A percentile compares a stretch with the other conserved stretches of the same genome.
Evolutionary conservation across 2,888 invertebrate genomes (phyloP).

Genomic region (Charanyca ferruginea): DNA sequence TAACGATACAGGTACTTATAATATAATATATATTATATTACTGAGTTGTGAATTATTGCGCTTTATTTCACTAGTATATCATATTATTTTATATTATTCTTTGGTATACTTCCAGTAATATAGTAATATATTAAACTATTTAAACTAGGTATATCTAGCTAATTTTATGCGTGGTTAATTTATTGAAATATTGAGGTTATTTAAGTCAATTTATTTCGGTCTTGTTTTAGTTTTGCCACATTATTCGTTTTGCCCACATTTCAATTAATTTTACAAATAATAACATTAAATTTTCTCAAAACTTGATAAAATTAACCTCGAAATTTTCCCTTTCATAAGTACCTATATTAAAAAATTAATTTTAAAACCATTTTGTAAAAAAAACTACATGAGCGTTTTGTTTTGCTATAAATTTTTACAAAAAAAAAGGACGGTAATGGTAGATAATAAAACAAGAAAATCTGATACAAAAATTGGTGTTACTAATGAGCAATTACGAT

Average conservation of each 20-base stretch:
- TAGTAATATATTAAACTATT: conserved; percentile 11
- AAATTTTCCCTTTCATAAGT: too few species aligned
- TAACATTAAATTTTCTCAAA: neutral
- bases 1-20: conserved; percentile 54
- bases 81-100: conserved; percentile 70
- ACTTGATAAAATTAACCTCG: neutral
- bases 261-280: neutral
- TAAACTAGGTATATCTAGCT: conserved; percentile 46
- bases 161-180: conserved; percentile 36
- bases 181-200: conserved; percentile 27
- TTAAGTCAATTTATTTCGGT: conserved; percentile 8
- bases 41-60: conserved; percentile 45
- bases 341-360: neutral
- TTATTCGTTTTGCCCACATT: conserved; percentile 27
- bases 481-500: conserved; percentile 74
- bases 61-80: conserved; percentile 52
- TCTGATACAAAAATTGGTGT: conserved; percentile 72
- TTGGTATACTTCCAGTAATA: conserved; percentile 82
- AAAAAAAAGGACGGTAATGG: conserved; percentile 69
- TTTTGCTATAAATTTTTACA: conserved; percentile 28
- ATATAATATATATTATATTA: conserved; percentile 54
- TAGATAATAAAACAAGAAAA: conserved; percentile 59
- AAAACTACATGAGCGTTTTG: conserved; percentile 24
- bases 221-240: conserved; percentile 5
- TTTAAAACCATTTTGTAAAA: conserved; percentile 14